Percentiles rank a stretch among this genome's conserved stretches.
Evolutionary conservation across 2,797 vertebrate genomes (phyloP).

Genomic region (Schizothorax lantsangensis): DNA sequence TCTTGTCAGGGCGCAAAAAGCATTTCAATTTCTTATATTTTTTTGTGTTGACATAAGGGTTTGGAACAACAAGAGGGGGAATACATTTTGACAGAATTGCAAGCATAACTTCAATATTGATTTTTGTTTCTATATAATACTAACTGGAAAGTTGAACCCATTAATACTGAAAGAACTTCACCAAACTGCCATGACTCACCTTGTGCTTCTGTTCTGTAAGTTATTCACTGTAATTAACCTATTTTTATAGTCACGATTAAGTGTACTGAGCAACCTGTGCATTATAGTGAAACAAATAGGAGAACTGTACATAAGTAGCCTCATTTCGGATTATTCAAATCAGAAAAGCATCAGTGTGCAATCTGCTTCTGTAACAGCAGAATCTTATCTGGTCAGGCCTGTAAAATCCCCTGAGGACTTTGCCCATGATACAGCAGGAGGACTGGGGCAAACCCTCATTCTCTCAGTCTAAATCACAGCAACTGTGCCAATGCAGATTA

Average conservation of each 20-base stretch:
- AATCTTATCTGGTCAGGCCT: conserved; percentile 34
- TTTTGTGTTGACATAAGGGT: not conserved
- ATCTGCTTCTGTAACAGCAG: conserved; percentile 50
- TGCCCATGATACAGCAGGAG: conserved; percentile 13
- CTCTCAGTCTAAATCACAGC: conserved; percentile 48
- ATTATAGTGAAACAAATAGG: not conserved
- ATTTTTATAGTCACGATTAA: not conserved
- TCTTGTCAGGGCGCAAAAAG: not conserved
- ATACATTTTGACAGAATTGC: not conserved
- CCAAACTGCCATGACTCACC: not conserved
- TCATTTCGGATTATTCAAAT: not conserved
- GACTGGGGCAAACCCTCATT: conserved; percentile 47
- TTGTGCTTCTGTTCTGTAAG: not conserved
- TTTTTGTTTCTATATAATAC: not conserved
- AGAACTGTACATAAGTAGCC: not conserved
- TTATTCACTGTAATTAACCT: conserved; percentile 4
- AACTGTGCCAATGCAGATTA: conserved; percentile 61
- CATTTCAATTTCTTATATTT: not conserved
- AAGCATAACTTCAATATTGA: not conserved
- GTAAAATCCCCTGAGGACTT: conserved; percentile 36
- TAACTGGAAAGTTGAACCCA: not conserved
- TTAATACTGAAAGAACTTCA: not conserved
- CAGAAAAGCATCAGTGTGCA: conserved; percentile 14
- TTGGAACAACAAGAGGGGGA: not conserved
- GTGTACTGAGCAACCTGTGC: not conserved